Evolutionary conservation across 2,113 vertebrate species (phyloP), one percentile per base, ranked within the genome.

Genomic region (Camelus dromedarius): DNA sequence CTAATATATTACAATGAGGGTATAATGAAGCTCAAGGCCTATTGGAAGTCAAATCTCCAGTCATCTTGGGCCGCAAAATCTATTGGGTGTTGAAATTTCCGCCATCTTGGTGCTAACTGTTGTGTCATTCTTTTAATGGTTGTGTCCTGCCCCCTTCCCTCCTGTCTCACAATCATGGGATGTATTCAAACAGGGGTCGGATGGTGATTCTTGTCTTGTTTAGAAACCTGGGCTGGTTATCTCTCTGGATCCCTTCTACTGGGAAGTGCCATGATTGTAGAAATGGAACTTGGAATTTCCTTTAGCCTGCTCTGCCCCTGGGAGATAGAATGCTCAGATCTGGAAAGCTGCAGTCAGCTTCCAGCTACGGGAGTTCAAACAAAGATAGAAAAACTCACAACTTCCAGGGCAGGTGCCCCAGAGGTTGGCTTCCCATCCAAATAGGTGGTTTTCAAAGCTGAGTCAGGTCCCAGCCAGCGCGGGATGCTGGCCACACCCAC

Each of bases 401-500:
- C 38, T 92, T 81, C 38, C 46, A 82, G 28, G 95, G 20, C 70
- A 88, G 94, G 54, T 95, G 86, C 18, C n/a, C 22, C 69, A 66
- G 82, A 83, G 60, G 16, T 42, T 86, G 96, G 48, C 80, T 95
- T 80, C 46, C n/a, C 2, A 4, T 66, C 52, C 66, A 85, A 77
- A 89, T 6, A 42, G 75, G 91, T 72, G 52, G 95, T 91, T 97
- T 52, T 28, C 32, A 56, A 95, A 28, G 85, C 91, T 92, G 82
- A 97, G 96, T 95, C 95, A 96, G 94, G 93, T 62, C 77, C 95
- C 50, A 77, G 94, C 86, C 73, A 54, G 97, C 86, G 75, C 97
- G 96, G 93, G 95, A 97, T 95, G 97, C 95, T 95, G 86, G 66
- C 83, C 95, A 95, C 96, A 67, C 96, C 98, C 87, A 84, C 16